Conservation (phyloP, 2,113 vertebrate genomes). For the Pelecanus crispus region DNA sequence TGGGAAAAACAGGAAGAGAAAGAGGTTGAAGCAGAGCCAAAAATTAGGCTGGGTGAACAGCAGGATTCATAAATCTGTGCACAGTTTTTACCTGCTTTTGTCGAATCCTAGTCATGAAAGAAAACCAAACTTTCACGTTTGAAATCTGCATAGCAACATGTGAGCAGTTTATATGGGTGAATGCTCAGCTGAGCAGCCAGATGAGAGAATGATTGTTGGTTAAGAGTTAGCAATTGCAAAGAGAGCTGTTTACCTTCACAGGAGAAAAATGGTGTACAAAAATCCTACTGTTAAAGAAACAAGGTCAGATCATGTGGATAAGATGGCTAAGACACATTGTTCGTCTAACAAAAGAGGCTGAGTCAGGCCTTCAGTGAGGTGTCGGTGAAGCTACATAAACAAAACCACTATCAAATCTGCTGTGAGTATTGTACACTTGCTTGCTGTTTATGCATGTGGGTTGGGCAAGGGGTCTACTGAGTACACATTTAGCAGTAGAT, state of each 20-base stretch:
- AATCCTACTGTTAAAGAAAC: not conserved
- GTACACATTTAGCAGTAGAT: not conserved
- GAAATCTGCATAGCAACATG: not conserved
- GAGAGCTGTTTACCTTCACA: not conserved
- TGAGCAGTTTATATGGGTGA: not conserved
- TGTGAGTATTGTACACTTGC: not conserved
- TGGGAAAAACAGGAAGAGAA: slow-evolving; percentile 52
- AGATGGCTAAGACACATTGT: not conserved
- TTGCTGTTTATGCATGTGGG: not conserved
- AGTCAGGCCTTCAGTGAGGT: not conserved
- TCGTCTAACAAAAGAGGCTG: not conserved
- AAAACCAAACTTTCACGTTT: not conserved
- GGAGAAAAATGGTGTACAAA: not conserved
- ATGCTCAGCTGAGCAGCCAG: not conserved
- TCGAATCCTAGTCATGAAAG: not conserved
- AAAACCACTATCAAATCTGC: not conserved
- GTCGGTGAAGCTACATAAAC: not conserved
- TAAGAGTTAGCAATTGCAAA: not conserved
- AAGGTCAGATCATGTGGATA: not conserved
- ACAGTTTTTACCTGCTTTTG: not conserved
- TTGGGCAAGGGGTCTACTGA: not conserved
- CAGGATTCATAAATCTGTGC: slow-evolving; percentile 30
- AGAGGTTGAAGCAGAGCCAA: slow-evolving; percentile 25
- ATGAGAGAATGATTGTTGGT: not conserved
- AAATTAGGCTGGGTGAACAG: not conserved